Evolutionary conservation across 2,797 vertebrate genomes (phyloP), one percentile per base, ranked within the genome.

Genomic region (Sternotherus odoratus): DNA sequence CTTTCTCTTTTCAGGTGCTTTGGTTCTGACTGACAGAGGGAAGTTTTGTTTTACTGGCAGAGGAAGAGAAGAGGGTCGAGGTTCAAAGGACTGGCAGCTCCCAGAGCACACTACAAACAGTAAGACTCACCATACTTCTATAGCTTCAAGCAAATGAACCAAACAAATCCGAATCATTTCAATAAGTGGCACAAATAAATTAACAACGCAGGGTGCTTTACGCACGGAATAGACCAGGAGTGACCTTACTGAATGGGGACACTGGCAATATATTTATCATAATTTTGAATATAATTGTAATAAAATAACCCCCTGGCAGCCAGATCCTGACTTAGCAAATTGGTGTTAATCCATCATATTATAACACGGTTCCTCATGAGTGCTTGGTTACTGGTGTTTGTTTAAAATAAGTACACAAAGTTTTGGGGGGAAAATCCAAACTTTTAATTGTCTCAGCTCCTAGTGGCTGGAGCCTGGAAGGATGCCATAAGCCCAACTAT

Each of bases 1-100:
- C 49, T 69, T 91, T 96, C 94, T 54, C 79, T 89, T 95, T 87
- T 36, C 91, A 97, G 98, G 97, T 91, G 79, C 46, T 50, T 83
- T 81, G 92, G 92, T 88, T 87, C 39, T 28, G 56, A 77, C 83
- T 63, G 83, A 90, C 82, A 72, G 54, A 85, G 92, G 94, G 84
- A 43, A 43, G 56, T 90, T 82, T 92, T 54, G 5, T 96, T 91
- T 89, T 0, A 77, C 9, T 77, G 83, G 95, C 60, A 26, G 93
- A 93, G 81, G 95, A 79, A 89, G 89, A 91, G 79, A 49, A 94
- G 77, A 17, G 12, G 79, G 84, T 93, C 53, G 60, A 94, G 36
- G 1, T 91, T 95, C 95, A 63, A 93, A 95, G 96, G 91, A 85
- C 94, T 77, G 79, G 26, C 4, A 9, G 91, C 95, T 96, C 94